A percentile compares a stretch with the other conserved stretches of the same genome.
Conservation (phyloP, 2,797 vertebrate species). For the Coregonus suidteri region DNA sequence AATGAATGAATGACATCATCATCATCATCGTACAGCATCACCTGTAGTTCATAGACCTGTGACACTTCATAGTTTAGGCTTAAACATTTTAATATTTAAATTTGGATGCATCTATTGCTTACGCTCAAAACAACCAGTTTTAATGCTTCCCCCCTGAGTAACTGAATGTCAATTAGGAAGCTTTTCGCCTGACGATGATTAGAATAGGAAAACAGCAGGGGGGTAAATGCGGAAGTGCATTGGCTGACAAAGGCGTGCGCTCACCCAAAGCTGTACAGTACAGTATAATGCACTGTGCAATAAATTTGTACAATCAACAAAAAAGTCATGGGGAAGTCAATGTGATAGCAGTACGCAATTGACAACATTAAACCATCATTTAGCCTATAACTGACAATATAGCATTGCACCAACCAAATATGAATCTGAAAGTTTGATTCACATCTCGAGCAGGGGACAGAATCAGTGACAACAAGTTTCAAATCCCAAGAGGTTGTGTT, state of each 20-base stretch:
- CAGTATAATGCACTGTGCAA: not conserved
- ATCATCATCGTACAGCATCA: too few species aligned
- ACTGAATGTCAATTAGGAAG: not conserved
- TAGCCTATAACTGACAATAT: not conserved
- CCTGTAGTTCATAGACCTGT: not conserved
- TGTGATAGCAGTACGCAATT: not conserved
- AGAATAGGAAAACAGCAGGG: not conserved
- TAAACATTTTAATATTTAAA: not conserved
- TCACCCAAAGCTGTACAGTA: not conserved
- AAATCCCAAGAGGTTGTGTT: not conserved
- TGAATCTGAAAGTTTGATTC: not conserved
- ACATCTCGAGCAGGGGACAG: not conserved
- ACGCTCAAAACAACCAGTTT: not conserved
- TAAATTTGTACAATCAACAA: not conserved
- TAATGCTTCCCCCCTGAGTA: not conserved
- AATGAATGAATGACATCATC: too few species aligned
- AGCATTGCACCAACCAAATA: not conserved
- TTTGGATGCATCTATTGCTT: not conserved
- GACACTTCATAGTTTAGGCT: not conserved
- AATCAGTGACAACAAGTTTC: not conserved
- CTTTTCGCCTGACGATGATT: not conserved
- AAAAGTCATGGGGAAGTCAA: not conserved
- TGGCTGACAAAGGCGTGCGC: not conserved
- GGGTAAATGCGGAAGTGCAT: not conserved
- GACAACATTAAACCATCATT: not conserved